These are phyloP conservation scores for Syngnathus scovelli DNA, from an alignment of 2,113 vertebrate genomes.

Conservation along the genomic window DNA sequence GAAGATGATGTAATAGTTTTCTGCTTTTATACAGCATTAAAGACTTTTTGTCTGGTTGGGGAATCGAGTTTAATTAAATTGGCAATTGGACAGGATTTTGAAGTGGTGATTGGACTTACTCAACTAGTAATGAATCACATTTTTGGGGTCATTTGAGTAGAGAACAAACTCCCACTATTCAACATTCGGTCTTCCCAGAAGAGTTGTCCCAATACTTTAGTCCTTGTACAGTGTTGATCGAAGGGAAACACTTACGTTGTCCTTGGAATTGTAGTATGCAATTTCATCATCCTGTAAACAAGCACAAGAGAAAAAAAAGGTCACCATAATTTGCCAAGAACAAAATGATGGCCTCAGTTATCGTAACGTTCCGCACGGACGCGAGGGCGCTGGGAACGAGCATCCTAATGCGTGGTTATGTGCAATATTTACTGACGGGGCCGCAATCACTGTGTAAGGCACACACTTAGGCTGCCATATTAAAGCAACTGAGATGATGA, in stretches of 20 bases:
- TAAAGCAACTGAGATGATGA: constrained; percentile 19
- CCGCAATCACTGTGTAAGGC: constrained; percentile 39
- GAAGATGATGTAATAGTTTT: too few relatives aligned
- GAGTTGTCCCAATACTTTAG: neutral
- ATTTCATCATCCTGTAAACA: constrained; percentile 82
- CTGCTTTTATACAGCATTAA: too few relatives aligned
- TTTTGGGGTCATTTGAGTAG: neutral
- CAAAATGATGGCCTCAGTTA: neutral
- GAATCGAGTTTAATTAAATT: too few relatives aligned
- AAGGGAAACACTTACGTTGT: constrained; percentile 77
- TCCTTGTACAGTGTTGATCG: constrained; percentile 2
- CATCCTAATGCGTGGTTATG: constrained; percentile 22
- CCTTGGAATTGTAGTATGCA: constrained; percentile 95
- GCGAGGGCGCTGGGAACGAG: constrained; percentile 7
- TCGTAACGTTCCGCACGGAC: neutral
- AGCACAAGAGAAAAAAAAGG: constrained; percentile 28
- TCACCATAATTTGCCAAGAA: constrained; percentile 6
- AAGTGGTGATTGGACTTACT: too few relatives aligned
- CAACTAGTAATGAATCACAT: neutral
- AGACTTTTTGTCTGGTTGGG: too few relatives aligned
- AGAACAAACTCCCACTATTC: neutral
- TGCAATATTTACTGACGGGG: constrained; percentile 28
- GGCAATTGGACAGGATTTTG: too few relatives aligned
- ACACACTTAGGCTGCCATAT: constrained; percentile 18
- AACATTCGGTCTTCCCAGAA: neutral